phyloP scores from a whole-genome alignment of 2,797 vertebrate species.

The Ara ararauna region DNA sequence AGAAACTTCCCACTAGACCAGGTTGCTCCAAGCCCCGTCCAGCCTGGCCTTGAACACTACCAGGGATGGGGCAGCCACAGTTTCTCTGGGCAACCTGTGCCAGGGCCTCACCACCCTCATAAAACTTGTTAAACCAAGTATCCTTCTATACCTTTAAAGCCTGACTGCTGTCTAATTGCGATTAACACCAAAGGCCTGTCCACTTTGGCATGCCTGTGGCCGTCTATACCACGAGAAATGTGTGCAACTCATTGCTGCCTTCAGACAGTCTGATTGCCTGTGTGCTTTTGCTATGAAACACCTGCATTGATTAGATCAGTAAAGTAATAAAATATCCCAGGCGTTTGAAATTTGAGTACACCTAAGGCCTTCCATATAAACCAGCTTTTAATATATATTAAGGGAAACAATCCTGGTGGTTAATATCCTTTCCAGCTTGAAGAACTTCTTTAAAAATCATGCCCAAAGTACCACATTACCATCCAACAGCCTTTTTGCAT shows the following conservation, averaged over 20 bases:
- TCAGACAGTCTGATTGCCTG: neutral
- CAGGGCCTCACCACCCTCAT: neutral
- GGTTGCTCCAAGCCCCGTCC: neutral
- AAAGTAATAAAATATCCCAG: conserved; percentile 17
- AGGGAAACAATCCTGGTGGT: conserved; percentile 4
- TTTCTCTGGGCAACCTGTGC: neutral
- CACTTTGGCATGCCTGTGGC: neutral
- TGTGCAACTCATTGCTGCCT: neutral
- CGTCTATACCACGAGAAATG: neutral
- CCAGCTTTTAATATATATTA: conserved; percentile 50
- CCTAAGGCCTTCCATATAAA: conserved; percentile 35
- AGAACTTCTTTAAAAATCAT: neutral
- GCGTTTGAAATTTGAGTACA: conserved; percentile 47
- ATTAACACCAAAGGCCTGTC: neutral
- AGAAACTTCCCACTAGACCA: neutral
- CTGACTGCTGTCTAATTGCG: neutral
- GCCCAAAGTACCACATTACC: neutral
- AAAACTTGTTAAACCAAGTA: neutral
- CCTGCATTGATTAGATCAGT: conserved; percentile 8
- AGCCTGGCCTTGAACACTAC: neutral
- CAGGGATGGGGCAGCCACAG: neutral
- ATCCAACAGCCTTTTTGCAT: neutral
- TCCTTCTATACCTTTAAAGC: conserved; percentile 77
- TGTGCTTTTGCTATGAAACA: conserved; percentile 46
- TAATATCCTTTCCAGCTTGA: conserved; percentile 47